Evolutionary conservation across 2,113 vertebrate genomes (phyloP).

Genomic region (Nicator chloris): DNA sequence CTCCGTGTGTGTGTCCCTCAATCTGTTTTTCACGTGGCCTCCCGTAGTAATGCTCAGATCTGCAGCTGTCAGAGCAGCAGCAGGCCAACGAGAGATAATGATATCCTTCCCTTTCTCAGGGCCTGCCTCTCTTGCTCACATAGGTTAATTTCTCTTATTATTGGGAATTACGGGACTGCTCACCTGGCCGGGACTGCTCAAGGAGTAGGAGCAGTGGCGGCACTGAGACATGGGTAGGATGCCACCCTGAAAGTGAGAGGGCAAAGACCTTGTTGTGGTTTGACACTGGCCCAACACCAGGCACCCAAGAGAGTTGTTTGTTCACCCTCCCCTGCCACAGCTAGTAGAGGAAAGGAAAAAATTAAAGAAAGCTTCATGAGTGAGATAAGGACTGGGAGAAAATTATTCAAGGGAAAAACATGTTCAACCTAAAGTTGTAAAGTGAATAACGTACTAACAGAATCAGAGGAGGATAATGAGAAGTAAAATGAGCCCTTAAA

Average conservation of each 20-base stretch:
- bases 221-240: not conserved
- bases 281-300: not conserved
- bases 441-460: not conserved
- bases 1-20: not conserved
- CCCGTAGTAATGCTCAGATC: not conserved
- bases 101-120: not conserved
- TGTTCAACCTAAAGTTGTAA: not conserved
- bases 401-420: not conserved
- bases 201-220: not conserved
- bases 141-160: not conserved
- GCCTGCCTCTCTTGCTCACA: not conserved
- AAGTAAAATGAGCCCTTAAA: not conserved
- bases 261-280: not conserved
- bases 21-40: not conserved
- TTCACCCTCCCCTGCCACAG: not conserved
- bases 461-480: not conserved
- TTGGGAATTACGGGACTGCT: not conserved
- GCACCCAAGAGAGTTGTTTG: accelerated
- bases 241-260: accelerated
- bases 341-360: not conserved
- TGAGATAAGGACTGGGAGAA: not conserved
- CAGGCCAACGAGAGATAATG: not conserved
- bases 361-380: not conserved
- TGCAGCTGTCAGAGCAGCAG: not conserved
- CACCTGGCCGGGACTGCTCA: not conserved